phyloP scores from a whole-genome alignment of 92 coral and sea anemone genomes.

The Bergia puertoricense region DNA sequence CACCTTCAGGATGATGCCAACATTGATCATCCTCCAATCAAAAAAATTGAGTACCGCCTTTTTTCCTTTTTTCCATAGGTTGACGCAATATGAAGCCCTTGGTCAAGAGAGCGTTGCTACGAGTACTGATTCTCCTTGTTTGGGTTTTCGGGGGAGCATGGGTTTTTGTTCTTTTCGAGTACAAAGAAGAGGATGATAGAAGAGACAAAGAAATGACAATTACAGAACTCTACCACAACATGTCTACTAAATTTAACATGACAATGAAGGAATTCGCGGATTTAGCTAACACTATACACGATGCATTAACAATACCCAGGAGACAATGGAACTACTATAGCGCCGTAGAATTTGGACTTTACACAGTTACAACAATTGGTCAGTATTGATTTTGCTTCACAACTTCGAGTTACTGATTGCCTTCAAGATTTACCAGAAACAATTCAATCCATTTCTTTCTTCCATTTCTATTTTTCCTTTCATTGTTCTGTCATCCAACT shows the following conservation, averaged over 20 bases:
- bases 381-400: background rate
- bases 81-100: slow-evolving; percentile 30
- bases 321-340: no score
- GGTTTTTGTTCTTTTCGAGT: slow-evolving; percentile 45
- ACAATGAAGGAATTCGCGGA: slow-evolving; percentile 45
- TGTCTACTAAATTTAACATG: slow-evolving; percentile 38
- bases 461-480: no score
- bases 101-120: slow-evolving; percentile 16
- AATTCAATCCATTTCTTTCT: no score
- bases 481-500: no score
- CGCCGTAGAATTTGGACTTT: no score
- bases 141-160: slow-evolving; percentile 42
- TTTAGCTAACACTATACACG: slow-evolving; percentile 32
- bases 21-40: no score
- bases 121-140: slow-evolving; percentile 9
- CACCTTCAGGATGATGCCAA: no score
- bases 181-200: slow-evolving; percentile 21
- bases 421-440: no score
- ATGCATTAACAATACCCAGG: background rate
- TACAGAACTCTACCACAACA: background rate
- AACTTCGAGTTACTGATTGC: no score
- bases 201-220: slow-evolving; percentile 9
- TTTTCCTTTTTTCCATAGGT: no score
- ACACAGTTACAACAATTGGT: slow-evolving; percentile 52
- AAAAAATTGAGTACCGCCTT: no score